Percentiles rank a stretch among this genome's conserved stretches.
These are phyloP conservation scores for Drosophila auraria DNA, from an alignment of 1,140 invertebrate species.

Conservation along the genomic window DNA sequence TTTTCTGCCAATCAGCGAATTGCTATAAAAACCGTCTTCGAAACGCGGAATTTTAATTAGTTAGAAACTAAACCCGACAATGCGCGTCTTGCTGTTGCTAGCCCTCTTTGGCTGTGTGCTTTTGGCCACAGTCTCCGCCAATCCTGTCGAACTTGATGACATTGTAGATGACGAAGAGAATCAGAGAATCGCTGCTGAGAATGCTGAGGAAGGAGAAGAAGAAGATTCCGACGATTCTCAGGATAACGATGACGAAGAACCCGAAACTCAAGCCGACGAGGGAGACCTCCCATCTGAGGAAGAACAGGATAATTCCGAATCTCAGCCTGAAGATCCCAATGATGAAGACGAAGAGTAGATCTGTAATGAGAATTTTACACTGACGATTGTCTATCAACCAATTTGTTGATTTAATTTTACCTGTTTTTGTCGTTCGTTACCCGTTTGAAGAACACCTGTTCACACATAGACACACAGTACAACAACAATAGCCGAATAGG, in stretches of 20 bases:
- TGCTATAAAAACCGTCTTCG: slow-evolving; percentile 55
- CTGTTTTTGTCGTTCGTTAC: slow-evolving; percentile 8
- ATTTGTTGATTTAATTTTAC: slow-evolving; percentile 11
- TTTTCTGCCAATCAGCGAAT: slow-evolving; percentile 10
- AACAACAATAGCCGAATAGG: slow-evolving; percentile 1
- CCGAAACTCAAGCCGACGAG: neutral
- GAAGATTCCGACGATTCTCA: slow-evolving; percentile 4
- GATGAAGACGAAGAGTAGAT: neutral
- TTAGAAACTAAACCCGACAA: slow-evolving; percentile 46
- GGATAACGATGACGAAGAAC: neutral
- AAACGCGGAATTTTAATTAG: slow-evolving; percentile 32
- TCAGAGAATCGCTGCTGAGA: slow-evolving; percentile 3
- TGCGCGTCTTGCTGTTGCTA: slow-evolving; percentile 57
- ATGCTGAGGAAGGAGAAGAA: neutral
- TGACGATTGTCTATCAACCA: neutral
- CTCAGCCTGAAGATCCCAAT: neutral
- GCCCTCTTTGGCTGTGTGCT: slow-evolving; percentile 66
- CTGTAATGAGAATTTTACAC: neutral
- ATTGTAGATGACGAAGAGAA: slow-evolving; percentile 16
- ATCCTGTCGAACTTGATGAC: slow-evolving; percentile 22
- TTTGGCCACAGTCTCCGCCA: slow-evolving; percentile 40
- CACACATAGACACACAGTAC: slow-evolving; percentile 1
- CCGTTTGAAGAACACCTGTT: slow-evolving; percentile 23
- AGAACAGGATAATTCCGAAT: neutral
- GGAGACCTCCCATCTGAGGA: neutral